Base-by-base conservation (phyloP, 2,113 vertebrate species). In the Lota lota region DNA sequence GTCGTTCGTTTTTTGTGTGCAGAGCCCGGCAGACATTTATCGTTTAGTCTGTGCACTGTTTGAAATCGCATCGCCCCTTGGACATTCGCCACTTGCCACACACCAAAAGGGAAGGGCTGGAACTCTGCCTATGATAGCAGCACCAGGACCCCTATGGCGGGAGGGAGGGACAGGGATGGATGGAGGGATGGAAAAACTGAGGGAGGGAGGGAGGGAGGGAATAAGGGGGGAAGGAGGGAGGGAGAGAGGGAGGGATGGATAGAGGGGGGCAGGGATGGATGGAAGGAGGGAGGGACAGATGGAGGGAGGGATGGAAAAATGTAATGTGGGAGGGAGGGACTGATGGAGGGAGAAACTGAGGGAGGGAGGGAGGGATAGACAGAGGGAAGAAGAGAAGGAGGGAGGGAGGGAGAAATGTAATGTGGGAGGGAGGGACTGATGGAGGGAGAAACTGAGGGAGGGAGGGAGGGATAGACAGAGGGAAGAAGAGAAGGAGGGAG, bases 41-140 rank as follows among this genome's bases (percentile, higher is more conserved):
- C 56, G 56, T n/a, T 19, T 8, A n/a, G 6, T n/a, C 56, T n/a
- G 17, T 58, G 56, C n/a, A n/a, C 56, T 19, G 8, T 8, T n/a
- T n/a, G 18, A n/a, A 6, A n/a, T 7, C 8, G 18, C 17, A 21
- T 1, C 57, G 19, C 10, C 57, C 3, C 19, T 59, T 21, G 19
- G 65, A 72, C 60, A 69, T 62, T 36, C 74, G 75, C 65, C 76
- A 33, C 58, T 36, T 8, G 19, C 61, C 66, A 65, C 61, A n/a
- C n/a, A 40, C 22, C 33, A 51, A 24, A 54, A 18, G 28, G 36
- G 64, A 67, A 53, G 14, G 4, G 22, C 14, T 47, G 22, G 57
- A 62, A 64, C 67, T 77, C 16, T 72, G 61, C n/a, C 24, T 18
- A 14, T 24, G 24, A 71, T 61, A 61, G 16, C 24, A 64, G 63